Conservation (phyloP, 2,888 invertebrate species). For the Tetanocera ferruginea region DNA sequence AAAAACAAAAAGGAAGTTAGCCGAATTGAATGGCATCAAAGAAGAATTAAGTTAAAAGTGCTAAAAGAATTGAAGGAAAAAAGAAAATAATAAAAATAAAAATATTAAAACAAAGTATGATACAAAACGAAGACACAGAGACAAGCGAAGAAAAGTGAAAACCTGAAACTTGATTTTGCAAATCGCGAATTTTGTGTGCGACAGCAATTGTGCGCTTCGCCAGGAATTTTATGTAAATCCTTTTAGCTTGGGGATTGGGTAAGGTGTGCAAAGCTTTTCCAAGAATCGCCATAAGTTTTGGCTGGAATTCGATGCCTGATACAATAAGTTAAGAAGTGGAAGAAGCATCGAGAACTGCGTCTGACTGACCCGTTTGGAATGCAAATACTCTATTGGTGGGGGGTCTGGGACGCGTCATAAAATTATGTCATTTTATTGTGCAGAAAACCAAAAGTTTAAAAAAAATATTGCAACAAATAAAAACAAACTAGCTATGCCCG, state of each 20-base stretch:
- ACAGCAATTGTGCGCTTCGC: constrained; percentile 29
- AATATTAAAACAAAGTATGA: constrained; percentile 15
- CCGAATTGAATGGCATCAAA: constrained; percentile 18
- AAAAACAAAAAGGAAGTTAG: constrained; percentile 36
- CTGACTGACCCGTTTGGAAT: constrained; percentile 18
- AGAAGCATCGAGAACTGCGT: constrained; percentile 5
- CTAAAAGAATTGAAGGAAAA: constrained; percentile 19
- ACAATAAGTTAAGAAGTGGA: constrained; percentile 1
- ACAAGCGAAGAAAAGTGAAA: constrained; percentile 53
- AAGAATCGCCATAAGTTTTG: constrained; percentile 1
- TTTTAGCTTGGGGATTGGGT: neutral
- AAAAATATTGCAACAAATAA: constrained; percentile 15
- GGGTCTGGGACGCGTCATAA: neutral
- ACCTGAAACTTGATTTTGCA: constrained; percentile 53
- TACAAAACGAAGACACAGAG: constrained; percentile 18
- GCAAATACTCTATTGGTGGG: neutral
- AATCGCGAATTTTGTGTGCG: constrained; percentile 40
- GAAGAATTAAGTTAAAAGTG: constrained; percentile 26
- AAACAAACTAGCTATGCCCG: constrained; percentile 32
- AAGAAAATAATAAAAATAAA: constrained; percentile 23
- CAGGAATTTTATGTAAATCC: neutral
- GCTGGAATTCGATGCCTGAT: constrained; percentile 16
- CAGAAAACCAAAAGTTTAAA: constrained; percentile 20
- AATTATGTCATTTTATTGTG: constrained; percentile 44
- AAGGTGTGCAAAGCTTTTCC: constrained; percentile 1